Conservation (phyloP, 2,888 invertebrate genomes). For the Exocentrus adspersus region DNA sequence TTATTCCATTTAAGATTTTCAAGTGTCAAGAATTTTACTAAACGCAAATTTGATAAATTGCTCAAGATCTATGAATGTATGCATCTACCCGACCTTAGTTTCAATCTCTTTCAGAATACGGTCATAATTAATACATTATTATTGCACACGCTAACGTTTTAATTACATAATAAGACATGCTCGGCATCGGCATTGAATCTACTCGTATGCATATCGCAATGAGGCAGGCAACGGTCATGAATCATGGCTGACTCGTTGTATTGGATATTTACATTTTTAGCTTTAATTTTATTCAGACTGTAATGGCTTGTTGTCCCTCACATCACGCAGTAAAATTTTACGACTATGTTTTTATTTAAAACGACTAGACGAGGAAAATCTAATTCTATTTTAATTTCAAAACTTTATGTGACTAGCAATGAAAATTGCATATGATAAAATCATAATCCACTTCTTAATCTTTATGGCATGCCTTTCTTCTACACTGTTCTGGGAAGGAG, state of each 20-base stretch:
- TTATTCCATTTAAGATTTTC: no score
- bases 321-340: constrained; percentile 7
- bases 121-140: constrained; percentile 15
- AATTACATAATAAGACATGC: background rate
- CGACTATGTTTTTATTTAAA: constrained; percentile 1
- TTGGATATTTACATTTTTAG: constrained; percentile 6
- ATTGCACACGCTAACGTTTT: constrained; percentile 5
- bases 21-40: no score
- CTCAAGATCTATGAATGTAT: background rate
- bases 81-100: background rate
- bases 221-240: background rate
- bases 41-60: no score
- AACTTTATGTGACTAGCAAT: background rate
- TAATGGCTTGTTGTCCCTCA: constrained; percentile 6
- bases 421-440: background rate
- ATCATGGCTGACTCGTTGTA: constrained; percentile 9
- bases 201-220: background rate
- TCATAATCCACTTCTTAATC: no score
- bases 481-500: no score
- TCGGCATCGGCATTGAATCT: background rate
- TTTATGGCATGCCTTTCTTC: no score
- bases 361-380: background rate
- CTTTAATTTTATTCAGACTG: constrained; percentile 12
- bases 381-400: constrained; percentile 14
- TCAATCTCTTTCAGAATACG: constrained; percentile 10